A percentile compares a stretch with the other conserved stretches of the same genome.
Conservation (phyloP, 1,140 invertebrate genomes). For the Cardiocondyla obscurior region DNA sequence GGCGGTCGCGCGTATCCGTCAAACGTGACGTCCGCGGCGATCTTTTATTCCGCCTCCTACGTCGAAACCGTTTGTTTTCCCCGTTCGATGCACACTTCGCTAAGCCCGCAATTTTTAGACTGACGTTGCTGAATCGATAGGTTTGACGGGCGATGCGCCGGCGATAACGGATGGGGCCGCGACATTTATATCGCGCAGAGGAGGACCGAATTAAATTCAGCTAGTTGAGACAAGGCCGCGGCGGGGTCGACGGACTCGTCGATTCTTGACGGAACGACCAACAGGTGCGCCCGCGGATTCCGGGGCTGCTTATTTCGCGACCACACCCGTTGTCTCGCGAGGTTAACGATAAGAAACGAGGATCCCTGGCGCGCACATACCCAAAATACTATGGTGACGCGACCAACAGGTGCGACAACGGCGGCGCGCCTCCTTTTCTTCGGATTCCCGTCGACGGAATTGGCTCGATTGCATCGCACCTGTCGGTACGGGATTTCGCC, state of each 20-base stretch:
- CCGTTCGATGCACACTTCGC: conserved; percentile 17
- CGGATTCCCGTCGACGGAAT: not conserved
- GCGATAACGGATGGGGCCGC: conserved; percentile 17
- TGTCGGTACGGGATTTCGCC: conserved; percentile 1
- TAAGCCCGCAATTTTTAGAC: conserved; percentile 44
- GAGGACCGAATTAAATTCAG: conserved; percentile 37
- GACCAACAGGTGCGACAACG: conserved; percentile 52
- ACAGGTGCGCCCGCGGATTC: conserved; percentile 39
- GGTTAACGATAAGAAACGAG: conserved; percentile 2
- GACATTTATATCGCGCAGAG: conserved; percentile 46
- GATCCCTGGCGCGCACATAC: conserved; percentile 7
- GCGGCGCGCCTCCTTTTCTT: conserved; percentile 5
- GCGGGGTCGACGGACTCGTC: conserved; percentile 36
- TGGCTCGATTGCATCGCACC: conserved; percentile 2
- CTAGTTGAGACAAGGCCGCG: conserved; percentile 45
- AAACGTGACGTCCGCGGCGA: conserved; percentile 19
- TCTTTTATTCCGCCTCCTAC: conserved; percentile 27
- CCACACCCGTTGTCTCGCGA: not conserved
- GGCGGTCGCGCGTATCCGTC: not conserved
- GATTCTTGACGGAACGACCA: conserved; percentile 48
- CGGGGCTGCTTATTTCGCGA: conserved; percentile 39
- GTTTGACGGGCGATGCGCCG: conserved; percentile 25
- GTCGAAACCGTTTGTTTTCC: conserved; percentile 18
- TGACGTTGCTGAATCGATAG: conserved; percentile 37
- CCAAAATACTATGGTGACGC: conserved; percentile 29